Conservation (phyloP, 2,888 invertebrate species). For the Parnassius smintheus region DNA sequence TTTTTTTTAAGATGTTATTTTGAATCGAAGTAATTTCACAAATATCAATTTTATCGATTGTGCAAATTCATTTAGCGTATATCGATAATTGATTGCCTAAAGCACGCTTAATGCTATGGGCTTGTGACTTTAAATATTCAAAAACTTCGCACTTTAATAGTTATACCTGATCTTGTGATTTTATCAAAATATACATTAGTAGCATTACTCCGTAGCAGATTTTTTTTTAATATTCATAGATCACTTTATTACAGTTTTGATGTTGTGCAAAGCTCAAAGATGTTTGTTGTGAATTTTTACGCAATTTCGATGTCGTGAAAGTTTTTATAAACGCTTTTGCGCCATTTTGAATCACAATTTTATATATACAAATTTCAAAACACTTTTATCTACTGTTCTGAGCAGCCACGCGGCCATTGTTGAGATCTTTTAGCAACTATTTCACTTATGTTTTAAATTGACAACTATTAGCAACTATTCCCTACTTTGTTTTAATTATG, state of each 20-base stretch:
- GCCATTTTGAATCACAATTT: constrained; percentile 58
- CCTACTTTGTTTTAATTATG: no score
- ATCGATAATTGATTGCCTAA: constrained; percentile 15
- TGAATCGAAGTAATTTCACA: no score
- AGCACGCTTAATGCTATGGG: constrained; percentile 30
- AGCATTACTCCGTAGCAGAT: constrained; percentile 20
- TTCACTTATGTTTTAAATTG: no score
- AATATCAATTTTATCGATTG: constrained; percentile 9
- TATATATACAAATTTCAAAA: constrained; percentile 47
- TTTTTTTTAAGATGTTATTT: no score
- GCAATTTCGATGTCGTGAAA: constrained; percentile 70
- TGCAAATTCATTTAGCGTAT: constrained; percentile 19
- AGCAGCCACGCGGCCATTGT: constrained; percentile 3
- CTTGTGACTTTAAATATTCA: constrained; percentile 23
- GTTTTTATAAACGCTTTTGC: constrained; percentile 76
- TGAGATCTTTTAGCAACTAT: background rate
- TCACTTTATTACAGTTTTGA: constrained; percentile 37
- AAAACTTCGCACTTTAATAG: constrained; percentile 8
- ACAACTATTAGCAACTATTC: no score
- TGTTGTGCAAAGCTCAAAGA: constrained; percentile 47
- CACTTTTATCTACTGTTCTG: constrained; percentile 32
- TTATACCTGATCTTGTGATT: constrained; percentile 40
- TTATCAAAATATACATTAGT: constrained; percentile 23
- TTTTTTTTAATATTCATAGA: constrained; percentile 27
- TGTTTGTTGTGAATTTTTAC: constrained; percentile 62